A percentile compares a stretch with the other conserved stretches of the same genome.
phyloP scores from a whole-genome alignment of 2,888 invertebrate genomes.

The Drosophila rubida region DNA sequence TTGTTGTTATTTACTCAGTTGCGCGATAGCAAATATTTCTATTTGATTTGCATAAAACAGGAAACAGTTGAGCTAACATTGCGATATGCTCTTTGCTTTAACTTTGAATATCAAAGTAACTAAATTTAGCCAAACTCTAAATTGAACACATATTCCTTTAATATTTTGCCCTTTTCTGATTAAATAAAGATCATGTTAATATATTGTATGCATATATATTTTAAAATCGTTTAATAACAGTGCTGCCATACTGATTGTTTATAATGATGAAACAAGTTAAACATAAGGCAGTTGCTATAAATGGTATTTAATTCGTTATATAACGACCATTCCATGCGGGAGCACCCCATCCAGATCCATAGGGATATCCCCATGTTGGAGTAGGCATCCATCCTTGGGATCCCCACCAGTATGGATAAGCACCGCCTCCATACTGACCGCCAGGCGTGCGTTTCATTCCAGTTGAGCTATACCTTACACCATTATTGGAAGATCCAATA shows the following conservation, averaged over 20 bases:
- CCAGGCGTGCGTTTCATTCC: conserved; percentile 16
- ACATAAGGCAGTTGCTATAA: conserved; percentile 7
- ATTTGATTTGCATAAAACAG: conserved; percentile 21
- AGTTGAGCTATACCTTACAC: conserved; percentile 7
- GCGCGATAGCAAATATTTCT: conserved; percentile 1
- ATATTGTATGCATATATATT: conserved; percentile 45
- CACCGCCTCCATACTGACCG: conserved; percentile 28
- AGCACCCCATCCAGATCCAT: conserved; percentile 50
- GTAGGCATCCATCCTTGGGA: conserved; percentile 42
- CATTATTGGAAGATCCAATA: neutral
- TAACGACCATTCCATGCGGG: conserved; percentile 55
- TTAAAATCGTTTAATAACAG: conserved; percentile 15
- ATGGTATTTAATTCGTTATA: conserved; percentile 32
- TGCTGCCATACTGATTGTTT: conserved; percentile 14
- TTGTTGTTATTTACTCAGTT: conserved; percentile 24
- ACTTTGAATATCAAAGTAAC: neutral
- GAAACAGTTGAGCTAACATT: conserved; percentile 30
- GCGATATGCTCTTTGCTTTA: neutral
- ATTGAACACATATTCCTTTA: neutral
- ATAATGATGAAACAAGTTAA: neutral
- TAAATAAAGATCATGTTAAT: conserved; percentile 7
- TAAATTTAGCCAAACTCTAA: neutral
- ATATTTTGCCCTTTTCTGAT: neutral
- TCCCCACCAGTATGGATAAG: conserved; percentile 70
- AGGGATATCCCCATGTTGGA: conserved; percentile 59